Base-by-base conservation (phyloP, 2,797 vertebrate genomes). In the Gymnoscopelus microlampas region DNA sequence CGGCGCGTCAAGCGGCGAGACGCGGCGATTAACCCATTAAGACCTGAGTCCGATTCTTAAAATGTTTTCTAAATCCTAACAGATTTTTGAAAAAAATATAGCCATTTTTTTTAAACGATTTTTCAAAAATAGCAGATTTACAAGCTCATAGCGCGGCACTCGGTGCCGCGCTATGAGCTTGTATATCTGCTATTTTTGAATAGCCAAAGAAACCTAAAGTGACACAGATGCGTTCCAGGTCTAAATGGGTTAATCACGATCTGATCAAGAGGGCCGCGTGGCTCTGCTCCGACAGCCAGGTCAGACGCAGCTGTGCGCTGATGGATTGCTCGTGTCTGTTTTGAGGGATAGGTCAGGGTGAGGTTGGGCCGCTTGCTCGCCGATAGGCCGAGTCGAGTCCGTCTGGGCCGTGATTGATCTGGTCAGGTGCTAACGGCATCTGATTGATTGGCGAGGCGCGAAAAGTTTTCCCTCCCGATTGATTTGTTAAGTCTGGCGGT, bases 381-480 rank as follows among this genome's bases (percentile, higher is more conserved):
- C 73, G 79, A 80, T 67, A 66, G 58, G 72, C 65, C 71, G 77
- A n/a, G 68, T 77, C 60, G 66, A 56, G 61, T 62, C 19, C 65
- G 70, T 26, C 35, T 53, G n/a, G 26, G 63, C 68, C 67, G 57
- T 63, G 82, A 89, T 50, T 68, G 77, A 83, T 74, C 5, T 10
- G 11, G 76, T 78, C 79, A 87, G 83, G 65, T 86, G 81, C 72
- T 67, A 63, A 75, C 67, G 76, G 49, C 68, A 79, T 58, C 63
- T 51, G 66, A 78, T 70, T 66, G 58, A 71, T 53, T 73, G 29
- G 19, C 56, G 7, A 39, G 48, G 61, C 59, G 63, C 71, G 63
- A 72, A 62, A 10, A 9, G 2, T 2, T 8, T 44, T 44, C 26
- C 12, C 15, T 64, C 54, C 58, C 63, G 73, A 70, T 74, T 59